Evolutionary conservation across 2,888 invertebrate genomes (phyloP).

Genomic region (Drosophila nr. perissopoda): DNA sequence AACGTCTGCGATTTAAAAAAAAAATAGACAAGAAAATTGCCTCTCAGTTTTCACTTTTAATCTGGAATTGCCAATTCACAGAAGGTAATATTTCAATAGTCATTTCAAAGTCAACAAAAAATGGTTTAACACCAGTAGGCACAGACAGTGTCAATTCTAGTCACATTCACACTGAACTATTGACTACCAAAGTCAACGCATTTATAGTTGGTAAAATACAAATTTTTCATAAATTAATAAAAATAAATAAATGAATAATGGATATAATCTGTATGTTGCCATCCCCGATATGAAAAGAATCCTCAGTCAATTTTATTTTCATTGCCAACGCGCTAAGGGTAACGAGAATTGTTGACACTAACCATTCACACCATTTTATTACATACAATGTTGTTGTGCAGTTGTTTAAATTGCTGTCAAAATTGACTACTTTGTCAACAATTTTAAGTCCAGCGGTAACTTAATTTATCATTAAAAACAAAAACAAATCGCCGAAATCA

Average conservation of each 20-base stretch:
- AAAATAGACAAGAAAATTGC: too few species aligned
- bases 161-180: neutral
- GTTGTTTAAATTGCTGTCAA: neutral
- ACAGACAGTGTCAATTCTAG: neutral
- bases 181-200: neutral
- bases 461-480: neutral
- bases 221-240: neutral
- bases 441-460: neutral
- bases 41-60: neutral
- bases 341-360: neutral
- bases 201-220: neutral
- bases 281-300: neutral
- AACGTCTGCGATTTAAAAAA: neutral
- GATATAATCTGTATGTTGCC: neutral
- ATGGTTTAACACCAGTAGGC: neutral
- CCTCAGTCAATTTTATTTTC: neutral
- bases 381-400: neutral
- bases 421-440: constrained; percentile 2
- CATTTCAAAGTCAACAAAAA: neutral
- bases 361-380: neutral
- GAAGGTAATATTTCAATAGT: neutral
- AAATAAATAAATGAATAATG: neutral
- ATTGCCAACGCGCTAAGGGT: neutral
- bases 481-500: constrained; percentile 1
- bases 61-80: neutral